Evolutionary conservation across 2,797 vertebrate genomes (phyloP), one percentile per base, ranked within the genome.

Genomic region (Pipistrellus kuhlii): DNA sequence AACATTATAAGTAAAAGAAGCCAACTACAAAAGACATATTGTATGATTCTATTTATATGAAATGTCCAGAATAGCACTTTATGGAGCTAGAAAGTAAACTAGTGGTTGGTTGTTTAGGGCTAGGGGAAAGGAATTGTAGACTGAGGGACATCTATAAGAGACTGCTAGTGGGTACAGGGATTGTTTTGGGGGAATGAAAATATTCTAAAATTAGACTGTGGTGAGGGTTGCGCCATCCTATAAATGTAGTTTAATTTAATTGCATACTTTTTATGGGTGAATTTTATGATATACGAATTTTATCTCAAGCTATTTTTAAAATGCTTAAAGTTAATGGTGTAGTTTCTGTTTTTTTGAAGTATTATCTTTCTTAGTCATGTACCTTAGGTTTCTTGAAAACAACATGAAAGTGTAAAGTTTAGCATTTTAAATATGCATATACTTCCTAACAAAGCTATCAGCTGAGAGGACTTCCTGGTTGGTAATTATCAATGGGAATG

Each of bases 371-470:
- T 91, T 94, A n/a, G 8, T 38, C 1, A 30, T 82, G 1, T 93
- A 35, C 46, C 48, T 90, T 91, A 91, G 20, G 41, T 69, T 85
- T 81, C 27, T 68, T 85, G 35, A 32, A 94, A 92, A 44, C 20
- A 78, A 27, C 13, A 11, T 14, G 87, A 75, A 21, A 20, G 0
- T 12, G 23, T 55, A 21, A 85, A 88, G 44, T 81, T 88, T 27
- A 69, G 75, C 27, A n/a, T 80, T 84, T 80, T 91, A 32, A 75
- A n/a, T 41, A 51, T 44, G 46, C 51, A 27, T 27, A 0, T 71
- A 51, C 32, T 90, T 92, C 46, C 55, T 93, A 73, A 72, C 11
- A 51, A 90, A 94, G 20, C 69, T 83, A 0, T 71, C 55, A 5
- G 30, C 51, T 30, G 69, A 48, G 41, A 62, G 32, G 14, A 9